Evolutionary conservation across 2,888 invertebrate genomes (phyloP).

Genomic region (Drosophila nr. perissopoda): DNA sequence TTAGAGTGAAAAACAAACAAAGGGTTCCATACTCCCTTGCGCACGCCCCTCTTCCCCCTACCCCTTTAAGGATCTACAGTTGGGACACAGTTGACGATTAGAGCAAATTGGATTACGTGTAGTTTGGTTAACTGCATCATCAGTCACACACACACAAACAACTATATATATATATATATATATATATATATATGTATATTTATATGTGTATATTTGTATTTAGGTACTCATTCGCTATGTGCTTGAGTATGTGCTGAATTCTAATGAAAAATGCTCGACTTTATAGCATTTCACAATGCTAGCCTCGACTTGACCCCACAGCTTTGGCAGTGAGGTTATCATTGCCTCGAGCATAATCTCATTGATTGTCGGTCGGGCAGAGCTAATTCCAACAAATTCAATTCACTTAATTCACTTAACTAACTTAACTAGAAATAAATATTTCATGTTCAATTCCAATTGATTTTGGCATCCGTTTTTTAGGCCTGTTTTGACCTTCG

Average conservation of each 20-base stretch:
- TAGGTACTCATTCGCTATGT: neutral
- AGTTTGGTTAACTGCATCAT: conserved; percentile 51
- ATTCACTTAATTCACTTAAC: conserved; percentile 20
- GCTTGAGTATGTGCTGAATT: neutral
- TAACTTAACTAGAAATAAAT: conserved; percentile 9
- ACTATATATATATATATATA: neutral
- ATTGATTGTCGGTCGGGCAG: conserved; percentile 18
- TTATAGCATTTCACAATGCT: conserved; percentile 7
- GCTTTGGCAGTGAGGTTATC: conserved; percentile 42
- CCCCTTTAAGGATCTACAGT: neutral
- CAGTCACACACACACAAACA: conserved; percentile 8
- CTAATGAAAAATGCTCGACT: neutral
- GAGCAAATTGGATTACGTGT: conserved; percentile 72
- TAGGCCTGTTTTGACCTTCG: neutral
- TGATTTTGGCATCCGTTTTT: neutral
- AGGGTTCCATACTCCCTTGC: neutral
- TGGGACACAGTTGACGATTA: conserved; percentile 38
- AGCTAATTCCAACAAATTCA: conserved; percentile 14
- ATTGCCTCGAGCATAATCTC: conserved; percentile 29
- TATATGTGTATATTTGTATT: neutral
- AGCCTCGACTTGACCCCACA: conserved; percentile 24
- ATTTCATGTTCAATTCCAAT: neutral
- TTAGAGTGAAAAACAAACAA: conserved; percentile 66
- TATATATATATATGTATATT: neutral
- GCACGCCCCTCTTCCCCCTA: neutral